Percentiles rank a stretch among this genome's conserved stretches.
phyloP scores from a whole-genome alignment of 2,888 invertebrate genomes.

The Cataglyphis cursor region DNA sequence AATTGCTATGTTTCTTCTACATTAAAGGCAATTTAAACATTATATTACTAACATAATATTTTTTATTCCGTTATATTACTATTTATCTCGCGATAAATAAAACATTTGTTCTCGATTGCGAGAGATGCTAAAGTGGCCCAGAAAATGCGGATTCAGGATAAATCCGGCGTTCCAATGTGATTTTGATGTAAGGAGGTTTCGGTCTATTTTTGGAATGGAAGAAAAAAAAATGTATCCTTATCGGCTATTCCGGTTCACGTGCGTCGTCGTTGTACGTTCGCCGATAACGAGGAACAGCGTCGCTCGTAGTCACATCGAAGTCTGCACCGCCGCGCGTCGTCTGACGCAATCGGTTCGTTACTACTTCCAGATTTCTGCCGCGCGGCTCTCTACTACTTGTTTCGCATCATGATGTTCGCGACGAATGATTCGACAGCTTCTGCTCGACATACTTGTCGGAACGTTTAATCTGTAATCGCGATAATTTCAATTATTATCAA shows the following conservation, averaged over 20 bases:
- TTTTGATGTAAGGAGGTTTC: conserved; percentile 35
- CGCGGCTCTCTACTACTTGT: background rate
- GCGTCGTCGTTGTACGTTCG: conserved; percentile 9
- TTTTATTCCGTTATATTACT: background rate
- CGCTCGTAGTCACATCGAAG: conserved; percentile 34
- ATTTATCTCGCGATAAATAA: conserved; percentile 16
- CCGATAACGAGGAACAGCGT: conserved; percentile 50
- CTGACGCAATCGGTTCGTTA: conserved; percentile 41
- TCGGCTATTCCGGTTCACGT: conserved; percentile 58
- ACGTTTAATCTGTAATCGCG: background rate
- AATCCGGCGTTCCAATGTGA: conserved; percentile 40
- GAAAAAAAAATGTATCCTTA: conserved; percentile 51
- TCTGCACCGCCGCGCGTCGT: conserved; percentile 19
- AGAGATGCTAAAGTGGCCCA: background rate
- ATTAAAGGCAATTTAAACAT: background rate
- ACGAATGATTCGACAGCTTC: background rate
- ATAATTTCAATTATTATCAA: background rate
- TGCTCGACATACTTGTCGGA: background rate
- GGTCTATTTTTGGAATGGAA: conserved; percentile 25
- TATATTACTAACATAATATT: background rate
- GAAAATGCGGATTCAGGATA: conserved; percentile 38
- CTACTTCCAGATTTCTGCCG: conserved; percentile 47
- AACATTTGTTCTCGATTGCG: conserved; percentile 18
- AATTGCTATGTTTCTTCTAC: background rate
- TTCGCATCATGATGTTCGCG: background rate